A percentile compares a stretch with the other conserved stretches of the same genome.
phyloP scores from a whole-genome alignment of 2,888 invertebrate genomes.

The Acrobeloides nanus region DNA sequence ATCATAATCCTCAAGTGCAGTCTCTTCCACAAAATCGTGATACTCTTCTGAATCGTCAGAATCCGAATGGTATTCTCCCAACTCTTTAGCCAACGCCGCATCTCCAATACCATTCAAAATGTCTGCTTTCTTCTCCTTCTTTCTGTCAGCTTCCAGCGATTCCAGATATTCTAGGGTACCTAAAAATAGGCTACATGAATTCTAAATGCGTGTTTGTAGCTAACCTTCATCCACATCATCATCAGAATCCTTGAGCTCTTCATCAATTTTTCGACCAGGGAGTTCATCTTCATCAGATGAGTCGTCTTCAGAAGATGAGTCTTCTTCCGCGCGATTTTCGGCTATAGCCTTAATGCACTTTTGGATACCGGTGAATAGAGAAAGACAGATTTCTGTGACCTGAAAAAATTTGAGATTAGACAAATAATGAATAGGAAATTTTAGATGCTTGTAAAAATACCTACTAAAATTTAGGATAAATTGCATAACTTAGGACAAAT shows the following conservation, averaged over 20 bases:
- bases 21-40: slow-evolving; percentile 28
- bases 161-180: slow-evolving; percentile 24
- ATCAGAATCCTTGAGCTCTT: slow-evolving; percentile 28
- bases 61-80: slow-evolving; percentile 15
- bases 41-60: slow-evolving; percentile 24
- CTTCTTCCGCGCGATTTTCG: slow-evolving; percentile 19
- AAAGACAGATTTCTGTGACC: slow-evolving; percentile 13
- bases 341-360: slow-evolving; percentile 27
- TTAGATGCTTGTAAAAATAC: too few species aligned
- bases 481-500: too few species aligned
- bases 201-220: background rate
- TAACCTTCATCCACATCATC: slow-evolving; percentile 32
- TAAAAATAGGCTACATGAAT: slow-evolving; percentile 3
- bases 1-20: slow-evolving; percentile 27
- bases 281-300: slow-evolving; percentile 20
- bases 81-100: background rate
- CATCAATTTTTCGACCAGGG: slow-evolving; percentile 21
- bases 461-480: too few species aligned
- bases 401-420: slow-evolving; percentile 4
- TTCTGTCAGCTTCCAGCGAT: slow-evolving; percentile 10
- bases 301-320: slow-evolving; percentile 18
- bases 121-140: slow-evolving; percentile 3
- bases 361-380: slow-evolving; percentile 26
- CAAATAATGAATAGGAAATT: too few species aligned
- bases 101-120: slow-evolving; percentile 10